Evolutionary conservation across 2,888 invertebrate genomes (phyloP), one percentile per base, ranked within the genome.

Genomic region (Drosophila algonquin): DNA sequence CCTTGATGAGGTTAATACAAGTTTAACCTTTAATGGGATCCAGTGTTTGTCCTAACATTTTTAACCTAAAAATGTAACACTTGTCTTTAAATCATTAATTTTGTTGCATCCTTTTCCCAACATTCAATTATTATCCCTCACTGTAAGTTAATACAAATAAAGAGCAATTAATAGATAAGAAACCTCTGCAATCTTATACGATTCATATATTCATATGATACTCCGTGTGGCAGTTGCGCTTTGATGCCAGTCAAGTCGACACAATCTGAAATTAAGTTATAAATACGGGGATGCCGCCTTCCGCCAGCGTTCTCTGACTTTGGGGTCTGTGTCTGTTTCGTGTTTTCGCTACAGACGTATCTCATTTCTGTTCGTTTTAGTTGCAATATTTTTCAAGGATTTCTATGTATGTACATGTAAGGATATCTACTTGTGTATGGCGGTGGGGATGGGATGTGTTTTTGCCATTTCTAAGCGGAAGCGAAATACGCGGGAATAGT

Each of bases 401-500:
- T 40, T 40, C 7, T 54, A 64, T 47, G 44, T 54, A 64, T 47
- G 44, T 54, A 50, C 59, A 69, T 73, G 71, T 63, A 69, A 54
- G 27, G 44, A 47, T 16, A 51, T 53, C 48, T 21, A 46, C 47
- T n/a, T 35, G 53, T 53, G 52, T 44, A 53, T 47, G 21, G 24
- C 24, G 24, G 24, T 24, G 24, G 24, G 35, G 27, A 65, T 67
- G 70, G 63, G 63, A 65, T 67, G 70, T 74, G 65, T 69, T 86
- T 79, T 79, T 68, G 77, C 82, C 82, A 80, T 86, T 85, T 88
- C 58, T 59, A 62, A 80, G 63, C 87, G 88, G 83, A 86, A 83
- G 77, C 75, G 53, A 83, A 80, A 75, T 75, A 75, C 62, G 78
- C 71, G 64, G 77, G 75, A 69, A 69, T 73, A 81, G 85, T 81